Evolutionary conservation across 2,888 invertebrate genomes (phyloP), one percentile per base, ranked within the genome.

Genomic region (Cremastinae sp.): DNA sequence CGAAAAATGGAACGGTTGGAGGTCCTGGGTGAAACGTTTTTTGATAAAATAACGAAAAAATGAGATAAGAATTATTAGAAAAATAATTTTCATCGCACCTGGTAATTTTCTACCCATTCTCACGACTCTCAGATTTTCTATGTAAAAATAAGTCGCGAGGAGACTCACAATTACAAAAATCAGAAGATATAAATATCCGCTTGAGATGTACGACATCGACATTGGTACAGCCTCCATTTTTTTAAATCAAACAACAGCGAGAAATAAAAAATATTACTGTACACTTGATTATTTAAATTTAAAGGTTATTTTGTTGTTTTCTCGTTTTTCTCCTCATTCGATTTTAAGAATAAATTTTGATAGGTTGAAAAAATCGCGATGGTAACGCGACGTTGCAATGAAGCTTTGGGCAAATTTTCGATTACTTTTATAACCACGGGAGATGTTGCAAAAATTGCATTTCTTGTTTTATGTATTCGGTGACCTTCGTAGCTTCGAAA

Each of bases 101-200:
- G 89, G 89, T 14, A 89, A 47, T 73, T 88, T 88, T 4, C 81
- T 83, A 14, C 86, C 85, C 51, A 88, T 71, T 20, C 73, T 80
- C 1, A 89, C 76, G 64, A 82, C 72, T 51, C 87, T 79, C 22
- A 69, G 73, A 5, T 78, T 84, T 39, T 87, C 83, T 0, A 87
- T 80, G 43, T 89, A 88, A 78, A 85, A 89, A 75, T 90, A 86
- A 16, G 84, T 45, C 5, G 83, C 86, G 51, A 83, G 78, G 16
- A 90, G 81, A 7, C 81, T 74, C 0, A 83, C 72, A 4, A 84
- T 62, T 1, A 88, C 75, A 0, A 87, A 80, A 1, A 86, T 35
- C 10, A 90, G 75, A 0, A 86, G 83, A 79, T 88, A 88, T 72
- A 87, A 86, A 18, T 86, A 14, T 16, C 79, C 72, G 1, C 83